A percentile compares a stretch with the other conserved stretches of the same genome.
These are phyloP conservation scores for Anthoscopus minutus DNA, from an alignment of 2,113 vertebrate species.

Conservation along the genomic window DNA sequence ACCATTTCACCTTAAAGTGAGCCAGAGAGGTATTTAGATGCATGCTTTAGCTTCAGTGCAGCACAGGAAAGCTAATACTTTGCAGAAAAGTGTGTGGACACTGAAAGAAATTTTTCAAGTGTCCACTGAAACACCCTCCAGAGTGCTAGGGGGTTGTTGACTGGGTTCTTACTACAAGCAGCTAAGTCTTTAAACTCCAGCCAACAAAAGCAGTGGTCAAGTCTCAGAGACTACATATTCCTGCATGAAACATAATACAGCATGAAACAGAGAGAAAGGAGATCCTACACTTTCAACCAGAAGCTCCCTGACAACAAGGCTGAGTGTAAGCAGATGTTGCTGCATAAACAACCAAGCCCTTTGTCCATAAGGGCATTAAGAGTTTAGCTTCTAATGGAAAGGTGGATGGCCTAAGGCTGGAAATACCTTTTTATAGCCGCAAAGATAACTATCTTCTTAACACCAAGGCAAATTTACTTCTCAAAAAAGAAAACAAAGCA, in stretches of 20 bases:
- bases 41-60: neutral
- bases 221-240: conserved; percentile 37
- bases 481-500: neutral
- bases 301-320: conserved; percentile 45
- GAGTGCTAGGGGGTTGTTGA: conserved; percentile 8
- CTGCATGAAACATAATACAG: conserved; percentile 43
- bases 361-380: conserved; percentile 51
- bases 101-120: conserved; percentile 38
- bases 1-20: conserved; percentile 15
- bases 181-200: conserved; percentile 74
- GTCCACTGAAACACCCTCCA: neutral
- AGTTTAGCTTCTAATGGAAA: conserved; percentile 55
- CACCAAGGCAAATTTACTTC: conserved; percentile 1
- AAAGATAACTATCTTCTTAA: conserved; percentile 24
- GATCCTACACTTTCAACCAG: conserved; percentile 51
- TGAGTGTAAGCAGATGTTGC: conserved; percentile 66
- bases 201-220: conserved; percentile 65
- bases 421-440: conserved; percentile 38
- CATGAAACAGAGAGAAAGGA: conserved; percentile 57
- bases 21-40: conserved; percentile 18
- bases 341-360: conserved; percentile 57
- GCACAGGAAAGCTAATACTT: conserved; percentile 32
- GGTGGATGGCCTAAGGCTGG: conserved; percentile 37
- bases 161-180: conserved; percentile 70
- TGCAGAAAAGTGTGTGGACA: conserved; percentile 30